phyloP scores from a whole-genome alignment of 1,140 invertebrate species.

The Parapsyche elsis region DNA sequence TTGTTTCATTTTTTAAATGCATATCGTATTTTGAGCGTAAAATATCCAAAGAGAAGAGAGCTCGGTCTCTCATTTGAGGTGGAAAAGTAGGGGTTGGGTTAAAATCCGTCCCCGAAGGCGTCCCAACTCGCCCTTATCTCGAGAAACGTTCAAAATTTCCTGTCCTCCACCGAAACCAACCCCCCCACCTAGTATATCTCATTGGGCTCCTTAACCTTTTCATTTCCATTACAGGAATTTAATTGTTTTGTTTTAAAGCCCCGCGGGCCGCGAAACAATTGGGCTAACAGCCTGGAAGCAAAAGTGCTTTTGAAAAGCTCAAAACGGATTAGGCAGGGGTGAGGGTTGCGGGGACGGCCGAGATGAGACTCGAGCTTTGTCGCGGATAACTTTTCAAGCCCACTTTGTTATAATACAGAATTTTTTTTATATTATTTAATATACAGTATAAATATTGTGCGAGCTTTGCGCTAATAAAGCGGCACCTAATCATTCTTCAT shows the following conservation, averaged over 20 bases:
- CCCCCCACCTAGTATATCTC: conserved; percentile 16
- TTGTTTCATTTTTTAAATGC: background rate
- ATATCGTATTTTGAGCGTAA: background rate
- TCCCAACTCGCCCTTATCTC: conserved; percentile 46
- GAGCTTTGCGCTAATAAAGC: too few relatives aligned
- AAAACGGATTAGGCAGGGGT: conserved; percentile 45
- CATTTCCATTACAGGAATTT: conserved; percentile 54
- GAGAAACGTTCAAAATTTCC: conserved; percentile 46
- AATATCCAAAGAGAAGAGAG: background rate
- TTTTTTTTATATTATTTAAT: background rate
- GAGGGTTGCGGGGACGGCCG: background rate
- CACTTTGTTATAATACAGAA: background rate
- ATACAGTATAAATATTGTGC: too few relatives aligned
- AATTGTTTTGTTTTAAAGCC: conserved; percentile 55
- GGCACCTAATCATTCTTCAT: too few relatives aligned
- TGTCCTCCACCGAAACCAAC: background rate
- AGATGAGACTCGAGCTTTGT: conserved; percentile 2
- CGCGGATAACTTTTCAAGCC: conserved; percentile 11
- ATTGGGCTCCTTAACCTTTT: conserved; percentile 52
- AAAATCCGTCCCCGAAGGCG: conserved; percentile 6
- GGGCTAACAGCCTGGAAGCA: conserved; percentile 52
- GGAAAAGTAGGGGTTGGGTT: background rate
- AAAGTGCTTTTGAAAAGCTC: conserved; percentile 47
- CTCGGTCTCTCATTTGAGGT: background rate
- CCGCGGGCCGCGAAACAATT: conserved; percentile 46